phyloP scores from a whole-genome alignment of 2,113 vertebrate species.

The Corydoras sp. region DNA sequence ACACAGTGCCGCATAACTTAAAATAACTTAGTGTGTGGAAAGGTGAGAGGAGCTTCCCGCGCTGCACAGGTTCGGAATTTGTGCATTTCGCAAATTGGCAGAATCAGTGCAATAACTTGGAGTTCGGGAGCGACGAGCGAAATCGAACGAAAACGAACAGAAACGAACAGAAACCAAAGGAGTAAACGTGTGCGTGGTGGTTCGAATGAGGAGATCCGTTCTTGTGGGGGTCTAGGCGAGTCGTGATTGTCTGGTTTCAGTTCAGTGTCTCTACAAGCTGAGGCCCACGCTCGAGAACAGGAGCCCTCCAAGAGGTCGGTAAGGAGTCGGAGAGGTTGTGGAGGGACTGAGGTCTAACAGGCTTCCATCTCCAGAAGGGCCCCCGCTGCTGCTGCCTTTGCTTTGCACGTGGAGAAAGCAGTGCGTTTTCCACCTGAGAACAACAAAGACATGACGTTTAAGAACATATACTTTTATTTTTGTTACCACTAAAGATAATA shows the following conservation, averaged over 20 bases:
- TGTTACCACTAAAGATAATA: too few species aligned
- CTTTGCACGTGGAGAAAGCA: slow-evolving; percentile 91
- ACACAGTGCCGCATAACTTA: slow-evolving; percentile 64
- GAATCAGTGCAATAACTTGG: slow-evolving; percentile 65
- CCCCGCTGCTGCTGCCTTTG: slow-evolving; percentile 89
- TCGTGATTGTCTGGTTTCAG: slow-evolving; percentile 69
- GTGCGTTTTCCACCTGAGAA: slow-evolving; percentile 86
- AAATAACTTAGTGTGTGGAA: slow-evolving; percentile 57
- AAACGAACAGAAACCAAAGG: slow-evolving; percentile 23
- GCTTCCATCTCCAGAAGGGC: slow-evolving; percentile 98
- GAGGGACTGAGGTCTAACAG: slow-evolving; percentile 72
- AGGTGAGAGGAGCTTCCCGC: slow-evolving; percentile 44
- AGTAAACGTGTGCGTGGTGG: slow-evolving; percentile 26
- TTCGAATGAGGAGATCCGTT: slow-evolving; percentile 3
- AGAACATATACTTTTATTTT: too few species aligned
- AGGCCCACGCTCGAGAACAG: slow-evolving; percentile 47
- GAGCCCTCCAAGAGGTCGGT: slow-evolving; percentile 28
- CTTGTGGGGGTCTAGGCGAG: slow-evolving; percentile 8
- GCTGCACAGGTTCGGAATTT: slow-evolving; percentile 21
- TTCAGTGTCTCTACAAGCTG: slow-evolving; percentile 65
- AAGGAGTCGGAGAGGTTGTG: slow-evolving; percentile 54
- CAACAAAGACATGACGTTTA: background rate
- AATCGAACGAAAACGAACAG: slow-evolving; percentile 8
- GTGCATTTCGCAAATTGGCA: slow-evolving; percentile 54
- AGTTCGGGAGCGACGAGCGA: slow-evolving; percentile 37